Evolutionary conservation across 2,113 vertebrate species (phyloP), one percentile per base, ranked within the genome.

Genomic region (Podiceps cristatus): DNA sequence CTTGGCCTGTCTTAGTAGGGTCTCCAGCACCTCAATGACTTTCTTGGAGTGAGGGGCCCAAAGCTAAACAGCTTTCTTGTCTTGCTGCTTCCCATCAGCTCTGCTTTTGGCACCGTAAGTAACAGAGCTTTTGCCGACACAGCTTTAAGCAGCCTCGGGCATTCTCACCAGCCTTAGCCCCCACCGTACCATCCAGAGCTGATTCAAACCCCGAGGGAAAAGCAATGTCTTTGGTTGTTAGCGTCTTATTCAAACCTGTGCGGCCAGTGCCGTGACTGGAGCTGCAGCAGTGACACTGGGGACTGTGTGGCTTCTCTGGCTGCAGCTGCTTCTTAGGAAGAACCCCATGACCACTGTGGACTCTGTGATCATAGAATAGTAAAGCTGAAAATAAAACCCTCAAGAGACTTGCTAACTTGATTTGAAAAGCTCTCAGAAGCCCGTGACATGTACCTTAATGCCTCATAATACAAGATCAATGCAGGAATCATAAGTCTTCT

Each of bases 211-310:
- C 27, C 3, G 7, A 55, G 53, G 28, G 37, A 10, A 31, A 67
- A 23, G 10, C 8, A 1, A 11, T 0, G 0, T 1, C 0, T 0
- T 0, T 18, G 10, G 9, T 1, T 13, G 27, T 1, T 10, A 3
- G 18, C 2, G 7, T 1, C 8, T 14, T 4, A 9, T 19, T 76
- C 5, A 3, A 13, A 3, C 3, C 3, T 4, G 9, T 28, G 0
- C 6, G 42, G 42, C 42, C 42, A 1, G 53, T 6, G 19, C 62
- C 0, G 0, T 35, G 31, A 24, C 33, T 13, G 52, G 33, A 37
- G 64, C 23, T 49, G 56, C 8, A 42, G 20, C 20, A 3, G 16
- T 7, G 23, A 31, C 1, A 0, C 18, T 25, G 49, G 31, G 33
- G 17, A 66, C 35, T 2, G 10, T 1, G 1, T 3, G 18, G 25